Evolutionary conservation across 2,888 invertebrate genomes (phyloP).

Genomic region (Drosophila paranaensis): DNA sequence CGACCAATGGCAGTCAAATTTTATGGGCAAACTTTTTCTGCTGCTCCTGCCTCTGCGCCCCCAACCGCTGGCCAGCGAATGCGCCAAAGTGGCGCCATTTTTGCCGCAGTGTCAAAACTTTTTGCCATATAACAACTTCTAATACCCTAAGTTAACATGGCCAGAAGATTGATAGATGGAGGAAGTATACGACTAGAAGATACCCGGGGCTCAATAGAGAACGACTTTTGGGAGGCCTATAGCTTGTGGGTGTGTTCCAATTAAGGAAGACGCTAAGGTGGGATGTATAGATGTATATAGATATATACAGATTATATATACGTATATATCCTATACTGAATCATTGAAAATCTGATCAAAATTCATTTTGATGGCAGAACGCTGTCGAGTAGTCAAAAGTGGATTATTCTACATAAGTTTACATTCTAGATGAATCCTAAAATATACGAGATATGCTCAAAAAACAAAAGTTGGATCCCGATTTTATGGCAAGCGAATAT

Average conservation of each 20-base stretch:
- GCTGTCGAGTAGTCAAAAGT: neutral
- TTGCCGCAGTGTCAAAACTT: conserved; percentile 79
- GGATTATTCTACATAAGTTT: neutral
- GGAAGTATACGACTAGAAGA: neutral
- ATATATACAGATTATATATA: neutral
- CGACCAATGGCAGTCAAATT: conserved; percentile 80
- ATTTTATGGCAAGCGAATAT: neutral
- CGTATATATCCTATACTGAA: neutral
- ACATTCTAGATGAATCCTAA: neutral
- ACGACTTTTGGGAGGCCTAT: accelerated
- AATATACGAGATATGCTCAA: neutral
- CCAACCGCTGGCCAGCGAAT: conserved; percentile 22
- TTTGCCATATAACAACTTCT: conserved; percentile 6
- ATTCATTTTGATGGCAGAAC: neutral
- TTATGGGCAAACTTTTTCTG: conserved; percentile 80
- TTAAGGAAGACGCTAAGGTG: neutral
- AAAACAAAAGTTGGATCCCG: neutral
- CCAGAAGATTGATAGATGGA: neutral
- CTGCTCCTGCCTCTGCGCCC: neutral
- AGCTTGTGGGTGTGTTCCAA: neutral
- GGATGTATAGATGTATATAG: neutral
- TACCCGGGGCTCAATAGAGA: neutral
- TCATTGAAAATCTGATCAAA: neutral
- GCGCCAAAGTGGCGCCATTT: conserved; percentile 83
- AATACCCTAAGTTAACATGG: conserved; percentile 5